A percentile compares a stretch with the other conserved stretches of the same genome.
Evolutionary conservation across 2,797 vertebrate genomes (phyloP).

Genomic region (Buceros bicornis): DNA sequence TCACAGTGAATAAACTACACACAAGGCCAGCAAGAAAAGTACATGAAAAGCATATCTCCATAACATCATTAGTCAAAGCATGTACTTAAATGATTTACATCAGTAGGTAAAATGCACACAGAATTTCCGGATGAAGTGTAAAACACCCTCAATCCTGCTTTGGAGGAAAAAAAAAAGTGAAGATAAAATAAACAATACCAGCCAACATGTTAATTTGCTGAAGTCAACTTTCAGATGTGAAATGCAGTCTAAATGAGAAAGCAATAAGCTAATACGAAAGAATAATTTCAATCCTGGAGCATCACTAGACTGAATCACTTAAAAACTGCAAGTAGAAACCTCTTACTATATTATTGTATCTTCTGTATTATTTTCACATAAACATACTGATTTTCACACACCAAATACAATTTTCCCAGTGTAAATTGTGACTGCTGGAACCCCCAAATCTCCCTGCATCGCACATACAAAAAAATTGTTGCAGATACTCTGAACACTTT

Average conservation of each 20-base stretch:
- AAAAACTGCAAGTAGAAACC: not conserved
- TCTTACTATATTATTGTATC: not conserved
- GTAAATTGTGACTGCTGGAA: not conserved
- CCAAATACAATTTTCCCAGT: not conserved
- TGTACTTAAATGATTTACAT: conserved; percentile 59
- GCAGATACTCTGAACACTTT: not conserved
- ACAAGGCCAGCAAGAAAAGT: conserved; percentile 53
- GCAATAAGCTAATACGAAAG: not conserved
- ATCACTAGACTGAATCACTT: conserved; percentile 26
- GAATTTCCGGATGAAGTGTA: conserved; percentile 9
- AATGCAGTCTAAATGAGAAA: conserved; percentile 38
- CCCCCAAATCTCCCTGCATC: not conserved
- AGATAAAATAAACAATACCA: conserved; percentile 47
- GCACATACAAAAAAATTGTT: not conserved
- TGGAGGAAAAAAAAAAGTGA: not conserved
- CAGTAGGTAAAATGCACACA: conserved; percentile 50
- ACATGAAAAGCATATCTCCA: conserved; percentile 44
- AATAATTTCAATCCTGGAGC: not conserved
- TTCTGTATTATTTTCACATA: not conserved
- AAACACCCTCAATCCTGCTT: not conserved
- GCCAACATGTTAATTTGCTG: conserved; percentile 36
- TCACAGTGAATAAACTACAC: conserved; percentile 78
- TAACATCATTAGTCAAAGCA: conserved; percentile 77
- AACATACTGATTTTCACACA: not conserved
- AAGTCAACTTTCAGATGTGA: conserved; percentile 26